phyloP scores from a whole-genome alignment of 2,797 vertebrate species.

The Natrix natrix region DNA sequence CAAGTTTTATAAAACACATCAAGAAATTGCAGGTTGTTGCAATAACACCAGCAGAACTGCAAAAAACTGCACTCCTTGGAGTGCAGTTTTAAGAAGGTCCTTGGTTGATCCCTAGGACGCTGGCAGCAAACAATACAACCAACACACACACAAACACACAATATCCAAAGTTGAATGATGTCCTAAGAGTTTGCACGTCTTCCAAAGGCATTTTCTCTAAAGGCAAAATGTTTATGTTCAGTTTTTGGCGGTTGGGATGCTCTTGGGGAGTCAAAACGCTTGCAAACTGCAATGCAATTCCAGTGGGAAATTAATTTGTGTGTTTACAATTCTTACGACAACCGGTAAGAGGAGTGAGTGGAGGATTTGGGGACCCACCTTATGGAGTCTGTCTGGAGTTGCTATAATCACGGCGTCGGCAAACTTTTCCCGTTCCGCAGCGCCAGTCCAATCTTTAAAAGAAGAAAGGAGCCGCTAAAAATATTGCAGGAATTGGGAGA shows the following conservation, averaged over 20 bases:
- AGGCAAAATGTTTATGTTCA: background rate
- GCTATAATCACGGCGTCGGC: constrained; percentile 74
- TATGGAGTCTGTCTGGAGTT: constrained; percentile 72
- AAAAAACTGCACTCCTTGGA: too few relatives aligned
- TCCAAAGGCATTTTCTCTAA: background rate
- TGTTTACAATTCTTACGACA: background rate
- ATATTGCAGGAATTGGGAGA: background rate
- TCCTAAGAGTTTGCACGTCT: background rate
- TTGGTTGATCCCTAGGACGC: too few relatives aligned
- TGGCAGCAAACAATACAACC: too few relatives aligned
- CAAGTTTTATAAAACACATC: too few relatives aligned
- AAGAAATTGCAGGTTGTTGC: too few relatives aligned
- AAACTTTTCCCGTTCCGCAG: constrained; percentile 73
- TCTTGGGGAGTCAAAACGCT: background rate
- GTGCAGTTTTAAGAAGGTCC: too few relatives aligned
- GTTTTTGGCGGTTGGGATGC: background rate
- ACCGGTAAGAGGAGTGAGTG: rapidly evolving
- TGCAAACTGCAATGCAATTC: background rate
- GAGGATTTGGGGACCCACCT: constrained; percentile 56
- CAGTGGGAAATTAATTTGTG: background rate
- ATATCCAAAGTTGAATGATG: background rate
- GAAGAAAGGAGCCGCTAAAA: background rate
- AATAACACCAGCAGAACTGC: too few relatives aligned
- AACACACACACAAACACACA: background rate
- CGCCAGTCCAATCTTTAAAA: constrained; percentile 68